These are phyloP conservation scores for Sapajus apella DNA, from an alignment of 2,113 vertebrate genomes.

Conservation along the genomic window DNA sequence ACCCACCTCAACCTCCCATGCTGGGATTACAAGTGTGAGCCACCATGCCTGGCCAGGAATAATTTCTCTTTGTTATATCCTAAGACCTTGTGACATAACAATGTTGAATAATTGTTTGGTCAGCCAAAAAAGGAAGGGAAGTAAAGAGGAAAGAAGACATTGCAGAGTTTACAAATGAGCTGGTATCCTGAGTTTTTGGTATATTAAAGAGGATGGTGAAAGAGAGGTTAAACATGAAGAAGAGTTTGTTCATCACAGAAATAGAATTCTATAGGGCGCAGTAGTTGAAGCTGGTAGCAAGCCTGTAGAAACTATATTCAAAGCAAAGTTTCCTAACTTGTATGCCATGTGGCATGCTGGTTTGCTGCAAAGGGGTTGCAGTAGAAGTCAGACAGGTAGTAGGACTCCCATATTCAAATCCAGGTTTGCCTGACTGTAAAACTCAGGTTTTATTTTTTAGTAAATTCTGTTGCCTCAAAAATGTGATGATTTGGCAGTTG, in stretches of 20 bases:
- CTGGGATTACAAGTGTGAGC: too few relatives aligned
- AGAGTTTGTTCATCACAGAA: background rate
- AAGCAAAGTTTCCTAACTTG: background rate
- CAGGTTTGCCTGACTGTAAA: background rate
- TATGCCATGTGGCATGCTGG: background rate
- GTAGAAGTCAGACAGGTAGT: background rate
- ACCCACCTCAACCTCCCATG: too few relatives aligned
- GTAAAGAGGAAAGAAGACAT: background rate
- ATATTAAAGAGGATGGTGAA: background rate
- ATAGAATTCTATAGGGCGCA: background rate
- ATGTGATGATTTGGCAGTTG: background rate
- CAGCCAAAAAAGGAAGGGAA: background rate
- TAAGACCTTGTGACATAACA: conserved; percentile 23
- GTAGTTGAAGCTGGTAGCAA: background rate
- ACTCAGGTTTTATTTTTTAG: background rate
- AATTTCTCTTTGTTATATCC: conserved; percentile 32
- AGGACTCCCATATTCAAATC: background rate
- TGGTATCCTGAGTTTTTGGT: background rate
- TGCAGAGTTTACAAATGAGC: background rate
- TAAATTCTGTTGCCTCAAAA: background rate
- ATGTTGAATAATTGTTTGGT: background rate
- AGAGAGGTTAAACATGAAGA: background rate
- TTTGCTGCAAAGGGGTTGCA: background rate
- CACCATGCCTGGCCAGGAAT: background rate
- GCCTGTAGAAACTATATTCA: background rate